Evolutionary conservation across 2,888 invertebrate species (phyloP).

Genomic region (Vandiemenella viatica): DNA sequence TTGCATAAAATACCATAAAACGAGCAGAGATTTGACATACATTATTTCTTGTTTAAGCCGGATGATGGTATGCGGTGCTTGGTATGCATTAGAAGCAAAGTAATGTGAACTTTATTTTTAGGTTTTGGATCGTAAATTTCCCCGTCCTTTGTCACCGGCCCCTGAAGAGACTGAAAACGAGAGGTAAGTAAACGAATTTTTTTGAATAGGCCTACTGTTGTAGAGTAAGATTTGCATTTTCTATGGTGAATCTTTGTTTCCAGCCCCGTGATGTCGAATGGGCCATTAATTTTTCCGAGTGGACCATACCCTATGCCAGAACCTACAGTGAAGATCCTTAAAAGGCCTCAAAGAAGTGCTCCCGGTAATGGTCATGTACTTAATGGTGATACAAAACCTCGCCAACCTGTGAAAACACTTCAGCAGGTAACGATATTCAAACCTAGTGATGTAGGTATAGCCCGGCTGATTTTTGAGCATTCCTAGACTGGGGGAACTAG

Average conservation of each 20-base stretch:
- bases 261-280: constrained; percentile 19
- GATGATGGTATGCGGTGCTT: too few relatives aligned
- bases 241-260: constrained; percentile 4
- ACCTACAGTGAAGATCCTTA: constrained; percentile 72
- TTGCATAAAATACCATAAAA: too few relatives aligned
- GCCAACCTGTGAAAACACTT: constrained; percentile 63
- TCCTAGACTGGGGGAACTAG: too few relatives aligned
- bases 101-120: constrained; percentile 15
- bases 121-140: constrained; percentile 32
- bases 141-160: constrained; percentile 24
- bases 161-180: constrained; percentile 22
- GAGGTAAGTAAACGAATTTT: constrained; percentile 21
- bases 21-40: too few relatives aligned
- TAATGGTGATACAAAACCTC: constrained; percentile 49
- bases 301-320: constrained; percentile 59
- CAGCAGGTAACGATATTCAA: constrained; percentile 41
- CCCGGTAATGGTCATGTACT: constrained; percentile 35
- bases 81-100: too few relatives aligned
- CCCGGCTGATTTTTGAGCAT: too few relatives aligned
- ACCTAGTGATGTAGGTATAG: too few relatives aligned
- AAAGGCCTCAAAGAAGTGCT: constrained; percentile 37
- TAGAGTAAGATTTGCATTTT: constrained; percentile 3
- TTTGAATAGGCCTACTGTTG: not conserved
- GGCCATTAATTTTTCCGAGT: constrained; percentile 57
- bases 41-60: too few relatives aligned